A percentile compares a stretch with the other conserved stretches of the same genome.
phyloP scores from a whole-genome alignment of 1,140 invertebrate genomes.

The Drosophila lowei region DNA sequence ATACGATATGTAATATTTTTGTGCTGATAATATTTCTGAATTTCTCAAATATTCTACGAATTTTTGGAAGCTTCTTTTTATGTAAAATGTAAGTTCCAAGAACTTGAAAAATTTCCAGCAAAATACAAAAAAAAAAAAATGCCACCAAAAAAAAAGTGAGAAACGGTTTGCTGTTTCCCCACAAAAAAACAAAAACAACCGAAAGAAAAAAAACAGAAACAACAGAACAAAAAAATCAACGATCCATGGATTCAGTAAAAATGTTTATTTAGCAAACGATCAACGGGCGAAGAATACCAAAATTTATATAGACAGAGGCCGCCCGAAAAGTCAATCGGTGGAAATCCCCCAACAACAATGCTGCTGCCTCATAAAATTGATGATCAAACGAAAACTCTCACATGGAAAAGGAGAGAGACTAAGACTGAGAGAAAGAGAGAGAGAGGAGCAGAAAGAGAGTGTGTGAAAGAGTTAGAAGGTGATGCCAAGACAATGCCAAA shows the following conservation, averaged over 20 bases:
- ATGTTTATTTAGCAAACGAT: constrained; percentile 80
- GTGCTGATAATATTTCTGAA: too few species aligned
- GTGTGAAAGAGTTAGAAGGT: neutral
- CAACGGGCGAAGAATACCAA: constrained; percentile 68
- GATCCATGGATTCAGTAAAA: constrained; percentile 46
- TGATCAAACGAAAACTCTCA: constrained; percentile 81
- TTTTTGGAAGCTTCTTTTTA: constrained; percentile 4
- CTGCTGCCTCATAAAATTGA: constrained; percentile 68
- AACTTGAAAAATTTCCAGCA: constrained; percentile 22
- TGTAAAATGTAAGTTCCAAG: constrained; percentile 29
- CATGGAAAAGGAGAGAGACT: constrained; percentile 35
- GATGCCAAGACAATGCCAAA: constrained; percentile 24
- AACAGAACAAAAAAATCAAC: constrained; percentile 16
- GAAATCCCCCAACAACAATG: constrained; percentile 65
- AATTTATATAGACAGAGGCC: constrained; percentile 74
- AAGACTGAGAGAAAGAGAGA: neutral
- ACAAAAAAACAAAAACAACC: constrained; percentile 30
- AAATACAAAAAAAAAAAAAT: constrained; percentile 42
- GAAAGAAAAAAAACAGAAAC: constrained; percentile 10
- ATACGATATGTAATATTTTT: too few species aligned
- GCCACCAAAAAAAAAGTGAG: constrained; percentile 41
- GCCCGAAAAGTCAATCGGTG: constrained; percentile 66
- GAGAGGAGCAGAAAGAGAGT: neutral
- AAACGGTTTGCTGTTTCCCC: constrained; percentile 42
- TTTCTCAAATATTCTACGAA: constrained; percentile 1